Conservation (phyloP, 1,140 invertebrate genomes). For the Helicoverpa zea region DNA sequence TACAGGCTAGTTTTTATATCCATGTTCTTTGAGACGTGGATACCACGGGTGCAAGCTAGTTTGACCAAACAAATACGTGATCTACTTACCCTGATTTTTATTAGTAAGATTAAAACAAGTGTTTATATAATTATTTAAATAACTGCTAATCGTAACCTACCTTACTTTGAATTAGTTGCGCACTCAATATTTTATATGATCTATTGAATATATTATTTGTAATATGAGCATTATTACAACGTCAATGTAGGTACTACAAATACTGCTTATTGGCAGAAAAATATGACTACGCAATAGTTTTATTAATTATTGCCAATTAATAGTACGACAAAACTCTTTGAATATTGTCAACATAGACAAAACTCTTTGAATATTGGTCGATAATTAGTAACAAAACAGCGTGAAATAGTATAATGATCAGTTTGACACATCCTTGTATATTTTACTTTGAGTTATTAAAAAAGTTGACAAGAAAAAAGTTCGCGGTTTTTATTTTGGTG, state of each 20-base stretch:
- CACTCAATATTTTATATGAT: not conserved
- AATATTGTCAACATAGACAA: conserved; percentile 29
- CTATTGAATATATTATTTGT: not conserved
- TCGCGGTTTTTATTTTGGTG: too few relatives aligned
- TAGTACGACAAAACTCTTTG: not conserved
- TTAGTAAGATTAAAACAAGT: too few relatives aligned
- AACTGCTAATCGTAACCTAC: too few relatives aligned
- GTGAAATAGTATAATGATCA: conserved; percentile 67
- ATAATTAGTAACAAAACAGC: conserved; percentile 60
- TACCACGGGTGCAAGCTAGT: too few relatives aligned
- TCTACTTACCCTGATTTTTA: too few relatives aligned
- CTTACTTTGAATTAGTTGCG: too few relatives aligned
- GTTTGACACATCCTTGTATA: conserved; percentile 4
- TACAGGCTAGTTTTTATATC: too few relatives aligned
- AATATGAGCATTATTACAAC: not conserved
- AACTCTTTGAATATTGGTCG: not conserved
- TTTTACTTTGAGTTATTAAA: not conserved
- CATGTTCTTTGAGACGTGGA: too few relatives aligned
- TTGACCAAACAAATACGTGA: too few relatives aligned
- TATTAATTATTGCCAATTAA: not conserved
- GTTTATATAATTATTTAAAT: too few relatives aligned
- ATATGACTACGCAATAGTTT: not conserved
- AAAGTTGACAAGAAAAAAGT: not conserved
- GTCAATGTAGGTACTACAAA: not conserved
- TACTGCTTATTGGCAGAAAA: not conserved